These are phyloP conservation scores for Bubo scandiacus DNA, from an alignment of 2,113 vertebrate genomes.

Conservation along the genomic window DNA sequence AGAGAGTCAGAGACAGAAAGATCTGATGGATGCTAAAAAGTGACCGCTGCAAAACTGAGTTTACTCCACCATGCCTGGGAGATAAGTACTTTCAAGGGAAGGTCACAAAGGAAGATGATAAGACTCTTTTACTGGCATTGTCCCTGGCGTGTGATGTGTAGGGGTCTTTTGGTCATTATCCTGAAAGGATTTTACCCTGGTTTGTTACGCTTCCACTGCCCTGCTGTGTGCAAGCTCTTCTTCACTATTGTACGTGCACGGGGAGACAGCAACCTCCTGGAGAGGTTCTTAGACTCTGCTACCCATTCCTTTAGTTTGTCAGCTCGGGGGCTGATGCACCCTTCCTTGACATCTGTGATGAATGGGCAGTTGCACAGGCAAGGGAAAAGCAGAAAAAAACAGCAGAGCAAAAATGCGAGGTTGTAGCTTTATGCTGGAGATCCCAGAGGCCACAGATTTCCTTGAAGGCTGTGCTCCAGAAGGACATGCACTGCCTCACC, in stretches of 20 bases:
- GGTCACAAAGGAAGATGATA: neutral
- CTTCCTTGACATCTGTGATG: neutral
- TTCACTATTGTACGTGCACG: fast-evolving
- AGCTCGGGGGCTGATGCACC: neutral
- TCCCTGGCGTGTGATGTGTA: neutral
- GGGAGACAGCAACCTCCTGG: neutral
- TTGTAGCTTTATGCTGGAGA: neutral
- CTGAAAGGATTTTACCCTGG: neutral
- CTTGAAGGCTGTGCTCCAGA: neutral
- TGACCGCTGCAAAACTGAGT: neutral
- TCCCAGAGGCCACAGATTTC: neutral
- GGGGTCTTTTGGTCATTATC: neutral
- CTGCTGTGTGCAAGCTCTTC: neutral
- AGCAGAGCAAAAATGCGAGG: neutral
- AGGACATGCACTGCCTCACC: fast-evolving
- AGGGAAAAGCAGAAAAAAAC: neutral
- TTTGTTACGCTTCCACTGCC: neutral
- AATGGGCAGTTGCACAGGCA: neutral
- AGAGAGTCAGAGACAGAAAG: neutral
- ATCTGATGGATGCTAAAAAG: neutral
- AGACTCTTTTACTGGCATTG: neutral
- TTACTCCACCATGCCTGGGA: neutral
- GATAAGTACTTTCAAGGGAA: neutral
- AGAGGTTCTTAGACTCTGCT: neutral
- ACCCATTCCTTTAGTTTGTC: neutral